Evolutionary conservation across 1,140 invertebrate species (phyloP), one percentile per base, ranked within the genome.

Genomic region (Portunus trituberculatus): DNA sequence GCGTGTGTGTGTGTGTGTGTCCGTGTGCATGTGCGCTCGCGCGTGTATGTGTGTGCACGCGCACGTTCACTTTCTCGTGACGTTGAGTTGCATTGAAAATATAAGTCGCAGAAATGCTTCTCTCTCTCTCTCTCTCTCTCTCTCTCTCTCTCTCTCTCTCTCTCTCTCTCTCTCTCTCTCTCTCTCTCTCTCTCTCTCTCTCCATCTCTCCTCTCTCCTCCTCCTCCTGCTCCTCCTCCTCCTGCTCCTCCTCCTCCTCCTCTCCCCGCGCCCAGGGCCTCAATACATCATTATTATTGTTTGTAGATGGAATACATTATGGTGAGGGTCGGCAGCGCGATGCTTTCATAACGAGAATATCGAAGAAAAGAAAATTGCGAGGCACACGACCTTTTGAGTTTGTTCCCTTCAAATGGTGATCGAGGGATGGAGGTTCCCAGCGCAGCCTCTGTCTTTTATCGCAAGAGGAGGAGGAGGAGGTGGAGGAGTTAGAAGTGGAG

Each of bases 221-320:
- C 29, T 46, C n/a, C n/a, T 31, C 28, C 84, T 20, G 29, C 29
- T n/a, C 82, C 92, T 12, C 92, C 82, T 29, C 39, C 83, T 46
- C 92, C 45, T 48, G 25, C 82, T 31, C 82, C n/a, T 67, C 48
- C n/a, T 32, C 48, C 84, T 4, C 16, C 48, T 31, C 45, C 32
- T 20, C 83, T n/a, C 84, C 28, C 92, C 29, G 20, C 39, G 6
- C 84, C 52, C 31, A 28, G 25, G 16, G 76, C 31, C 89, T 94
- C 93, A 91, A 91, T 94, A 91, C 93, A 91, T 91, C 93, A 94
- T 94, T 94, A 94, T 94, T 94, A 94, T 94, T 94, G 93, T 94
- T 94, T 94, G 89, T 94, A 94, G 89, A 91, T 52, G 89, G 93
- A 94, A 94, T 91, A 94, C 93, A 94, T 94, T 94, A 94, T 91